A percentile compares a stretch with the other conserved stretches of the same genome.
Evolutionary conservation across 2,797 vertebrate genomes (phyloP).

Genomic region (Pitangus sulphuratus): DNA sequence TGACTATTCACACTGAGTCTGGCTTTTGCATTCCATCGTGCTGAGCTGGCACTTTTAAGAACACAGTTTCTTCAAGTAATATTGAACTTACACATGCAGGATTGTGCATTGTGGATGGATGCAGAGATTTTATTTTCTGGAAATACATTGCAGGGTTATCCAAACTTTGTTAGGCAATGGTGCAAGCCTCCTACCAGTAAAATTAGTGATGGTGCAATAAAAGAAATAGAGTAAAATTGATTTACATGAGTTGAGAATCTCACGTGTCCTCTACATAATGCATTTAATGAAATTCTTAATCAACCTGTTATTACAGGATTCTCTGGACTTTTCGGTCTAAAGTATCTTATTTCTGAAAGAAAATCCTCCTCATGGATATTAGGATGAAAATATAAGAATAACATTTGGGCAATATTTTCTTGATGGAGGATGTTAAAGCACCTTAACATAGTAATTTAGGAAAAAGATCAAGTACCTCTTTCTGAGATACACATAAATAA

Average conservation of each 20-base stretch:
- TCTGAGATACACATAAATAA: background rate
- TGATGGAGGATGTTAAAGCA: background rate
- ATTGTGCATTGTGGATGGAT: background rate
- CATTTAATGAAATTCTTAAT: background rate
- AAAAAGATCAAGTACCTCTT: background rate
- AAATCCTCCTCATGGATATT: background rate
- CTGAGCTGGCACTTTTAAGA: background rate
- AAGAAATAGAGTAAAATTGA: background rate
- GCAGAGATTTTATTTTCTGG: background rate
- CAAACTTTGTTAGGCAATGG: background rate
- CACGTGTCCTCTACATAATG: background rate
- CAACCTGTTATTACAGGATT: background rate
- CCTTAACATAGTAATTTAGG: background rate
- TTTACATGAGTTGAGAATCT: background rate
- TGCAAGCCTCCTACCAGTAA: background rate
- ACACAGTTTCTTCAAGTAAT: background rate
- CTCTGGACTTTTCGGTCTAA: background rate
- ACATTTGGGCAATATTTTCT: background rate
- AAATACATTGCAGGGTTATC: background rate
- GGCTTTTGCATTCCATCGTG: background rate
- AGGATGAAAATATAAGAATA: background rate
- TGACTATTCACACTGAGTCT: conserved; percentile 11
- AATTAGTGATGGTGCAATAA: background rate
- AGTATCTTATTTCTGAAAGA: background rate
- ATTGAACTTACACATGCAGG: background rate